Conservation (phyloP, 2,797 vertebrate species). For the Syndactyla subalaris region DNA sequence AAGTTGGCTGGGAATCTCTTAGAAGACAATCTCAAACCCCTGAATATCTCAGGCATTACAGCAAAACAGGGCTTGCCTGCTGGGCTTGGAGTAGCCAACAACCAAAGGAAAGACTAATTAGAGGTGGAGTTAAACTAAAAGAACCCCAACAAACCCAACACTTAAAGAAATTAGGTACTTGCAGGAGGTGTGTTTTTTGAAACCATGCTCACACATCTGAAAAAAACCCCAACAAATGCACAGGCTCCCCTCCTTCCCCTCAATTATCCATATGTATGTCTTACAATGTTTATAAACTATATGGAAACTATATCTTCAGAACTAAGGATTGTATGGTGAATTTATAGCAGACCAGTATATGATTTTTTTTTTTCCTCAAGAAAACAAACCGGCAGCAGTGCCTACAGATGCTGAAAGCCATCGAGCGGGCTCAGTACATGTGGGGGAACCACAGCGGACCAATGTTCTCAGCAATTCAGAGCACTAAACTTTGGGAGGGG, state of each 20-base stretch:
- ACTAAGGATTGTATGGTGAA: conserved; percentile 80
- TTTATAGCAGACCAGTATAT: conserved; percentile 73
- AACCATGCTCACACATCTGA: conserved; percentile 74
- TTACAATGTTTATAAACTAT: conserved; percentile 91
- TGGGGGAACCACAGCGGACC: conserved; percentile 70
- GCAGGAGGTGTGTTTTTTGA: conserved; percentile 77
- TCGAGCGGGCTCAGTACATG: neutral
- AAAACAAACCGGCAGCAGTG: conserved; percentile 64
- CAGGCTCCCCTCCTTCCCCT: conserved; percentile 58
- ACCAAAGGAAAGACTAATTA: conserved; percentile 80
- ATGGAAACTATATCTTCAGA: conserved; percentile 91
- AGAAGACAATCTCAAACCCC: conserved; percentile 75
- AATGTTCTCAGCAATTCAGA: conserved; percentile 67
- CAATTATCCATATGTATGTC: conserved; percentile 75
- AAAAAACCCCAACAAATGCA: conserved; percentile 59
- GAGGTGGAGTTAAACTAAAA: conserved; percentile 60
- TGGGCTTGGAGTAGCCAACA: conserved; percentile 74
- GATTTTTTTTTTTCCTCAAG: conserved; percentile 53
- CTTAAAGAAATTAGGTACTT: conserved; percentile 63
- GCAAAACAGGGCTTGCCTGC: conserved; percentile 74
- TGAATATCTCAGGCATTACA: conserved; percentile 76
- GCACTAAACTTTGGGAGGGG: conserved; percentile 57
- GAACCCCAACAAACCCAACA: conserved; percentile 24
- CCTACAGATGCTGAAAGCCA: conserved; percentile 62
- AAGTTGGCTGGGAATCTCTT: conserved; percentile 57